Conservation (phyloP, 2,888 invertebrate genomes). For the Andrena chrysosceles region DNA sequence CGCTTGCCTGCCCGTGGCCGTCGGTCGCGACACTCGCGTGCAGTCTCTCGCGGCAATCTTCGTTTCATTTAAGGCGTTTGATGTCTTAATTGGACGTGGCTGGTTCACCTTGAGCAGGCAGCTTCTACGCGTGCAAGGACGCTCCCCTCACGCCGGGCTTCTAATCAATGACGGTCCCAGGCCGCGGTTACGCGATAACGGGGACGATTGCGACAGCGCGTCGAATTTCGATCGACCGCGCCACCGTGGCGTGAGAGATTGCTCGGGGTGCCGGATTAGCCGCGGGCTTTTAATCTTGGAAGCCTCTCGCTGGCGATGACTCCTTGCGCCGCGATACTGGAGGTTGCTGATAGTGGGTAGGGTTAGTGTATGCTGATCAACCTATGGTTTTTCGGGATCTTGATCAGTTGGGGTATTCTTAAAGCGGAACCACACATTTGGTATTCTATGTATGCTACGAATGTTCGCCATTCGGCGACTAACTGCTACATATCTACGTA, state of each 20-base stretch:
- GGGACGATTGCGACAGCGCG: background rate
- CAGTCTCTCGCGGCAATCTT: slow-evolving; percentile 67
- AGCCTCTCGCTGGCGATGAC: background rate
- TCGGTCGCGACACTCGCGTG: slow-evolving; percentile 55
- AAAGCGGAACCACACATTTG: too few relatives aligned
- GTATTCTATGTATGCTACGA: too few relatives aligned
- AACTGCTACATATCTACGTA: too few relatives aligned
- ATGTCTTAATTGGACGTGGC: slow-evolving; percentile 82
- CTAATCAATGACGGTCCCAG: slow-evolving; percentile 30
- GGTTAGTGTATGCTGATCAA: background rate
- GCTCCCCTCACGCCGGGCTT: background rate
- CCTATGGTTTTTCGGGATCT: background rate
- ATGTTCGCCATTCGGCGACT: too few relatives aligned
- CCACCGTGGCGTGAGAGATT: background rate
- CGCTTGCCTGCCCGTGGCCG: slow-evolving; percentile 13
- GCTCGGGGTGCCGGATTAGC: background rate
- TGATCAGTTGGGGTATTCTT: too few relatives aligned
- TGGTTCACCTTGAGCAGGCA: slow-evolving; percentile 66
- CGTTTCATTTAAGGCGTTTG: slow-evolving; percentile 78
- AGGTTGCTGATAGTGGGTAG: background rate
- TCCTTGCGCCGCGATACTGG: background rate
- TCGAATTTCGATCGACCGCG: background rate
- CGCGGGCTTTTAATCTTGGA: background rate
- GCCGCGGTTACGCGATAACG: background rate
- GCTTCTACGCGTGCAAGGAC: slow-evolving; percentile 11